These are phyloP conservation scores for Scaptodrosophila lebanonensis DNA, from an alignment of 1,140 invertebrate species.

Conservation along the genomic window DNA sequence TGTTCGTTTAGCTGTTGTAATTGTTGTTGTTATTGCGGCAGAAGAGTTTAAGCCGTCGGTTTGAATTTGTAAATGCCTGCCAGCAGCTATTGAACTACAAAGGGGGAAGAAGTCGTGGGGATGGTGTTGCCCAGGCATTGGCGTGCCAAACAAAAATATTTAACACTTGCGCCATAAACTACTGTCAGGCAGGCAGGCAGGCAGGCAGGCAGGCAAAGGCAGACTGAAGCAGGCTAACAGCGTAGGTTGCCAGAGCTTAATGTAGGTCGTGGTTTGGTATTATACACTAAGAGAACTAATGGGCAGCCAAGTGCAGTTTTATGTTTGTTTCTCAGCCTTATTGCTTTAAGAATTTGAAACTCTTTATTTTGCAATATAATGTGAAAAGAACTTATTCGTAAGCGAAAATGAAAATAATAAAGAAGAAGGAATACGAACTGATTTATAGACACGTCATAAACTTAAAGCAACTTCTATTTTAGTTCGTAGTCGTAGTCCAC, in stretches of 20 bases:
- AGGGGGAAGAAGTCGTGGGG: background rate
- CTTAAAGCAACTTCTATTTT: too few species aligned
- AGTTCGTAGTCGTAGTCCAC: too few species aligned
- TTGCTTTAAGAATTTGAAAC: too few species aligned
- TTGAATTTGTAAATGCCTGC: constrained; percentile 29
- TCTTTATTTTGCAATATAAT: too few species aligned
- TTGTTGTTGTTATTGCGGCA: constrained; percentile 37
- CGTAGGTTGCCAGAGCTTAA: constrained; percentile 36
- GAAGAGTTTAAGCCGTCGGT: constrained; percentile 35
- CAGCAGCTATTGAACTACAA: background rate
- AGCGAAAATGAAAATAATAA: constrained; percentile 26
- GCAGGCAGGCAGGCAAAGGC: too few species aligned
- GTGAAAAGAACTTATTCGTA: too few species aligned
- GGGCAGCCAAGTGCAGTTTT: too few species aligned
- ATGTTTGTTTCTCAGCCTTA: too few species aligned
- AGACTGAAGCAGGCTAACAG: too few species aligned
- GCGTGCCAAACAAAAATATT: constrained; percentile 73
- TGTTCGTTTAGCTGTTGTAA: constrained; percentile 61
- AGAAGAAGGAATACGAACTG: too few species aligned
- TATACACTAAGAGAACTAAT: too few species aligned
- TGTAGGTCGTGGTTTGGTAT: constrained; percentile 65
- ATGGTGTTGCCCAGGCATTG: constrained; percentile 40
- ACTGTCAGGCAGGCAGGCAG: constrained; percentile 49
- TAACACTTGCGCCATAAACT: constrained; percentile 73
- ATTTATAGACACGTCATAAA: too few species aligned